Conservation (phyloP, 2,113 vertebrate species). For the Rallus limicola region DNA sequence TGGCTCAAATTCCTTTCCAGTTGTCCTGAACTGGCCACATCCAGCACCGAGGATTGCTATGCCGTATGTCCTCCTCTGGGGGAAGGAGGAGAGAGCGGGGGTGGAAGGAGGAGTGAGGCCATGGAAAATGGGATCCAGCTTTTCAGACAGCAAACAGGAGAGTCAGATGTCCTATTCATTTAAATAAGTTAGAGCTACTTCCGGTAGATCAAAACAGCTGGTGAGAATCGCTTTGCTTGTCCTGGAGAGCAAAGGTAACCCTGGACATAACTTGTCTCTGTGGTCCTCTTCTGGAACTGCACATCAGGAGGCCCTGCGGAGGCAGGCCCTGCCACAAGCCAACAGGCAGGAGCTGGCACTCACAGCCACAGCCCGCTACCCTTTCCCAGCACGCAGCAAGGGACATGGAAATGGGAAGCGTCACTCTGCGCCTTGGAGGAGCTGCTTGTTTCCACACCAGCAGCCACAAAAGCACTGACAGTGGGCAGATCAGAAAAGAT, state of each 20-base stretch:
- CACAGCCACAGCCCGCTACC: neutral
- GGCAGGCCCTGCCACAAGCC: neutral
- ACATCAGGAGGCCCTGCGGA: neutral
- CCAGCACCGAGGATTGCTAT: neutral
- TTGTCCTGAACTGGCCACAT: conserved; percentile 71
- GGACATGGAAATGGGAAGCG: neutral
- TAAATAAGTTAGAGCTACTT: neutral
- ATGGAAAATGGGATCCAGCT: conserved; percentile 31
- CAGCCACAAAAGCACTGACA: neutral
- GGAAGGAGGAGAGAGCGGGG: neutral
- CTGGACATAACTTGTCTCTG: neutral
- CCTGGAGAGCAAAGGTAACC: neutral
- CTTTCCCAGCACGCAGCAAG: neutral
- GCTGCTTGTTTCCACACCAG: neutral
- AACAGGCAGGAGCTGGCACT: neutral
- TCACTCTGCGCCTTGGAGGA: neutral
- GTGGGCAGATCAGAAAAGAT: neutral
- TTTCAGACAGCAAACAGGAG: neutral
- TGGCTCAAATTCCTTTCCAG: conserved; percentile 79
- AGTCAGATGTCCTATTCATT: neutral
- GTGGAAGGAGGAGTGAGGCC: neutral
- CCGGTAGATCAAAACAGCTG: neutral
- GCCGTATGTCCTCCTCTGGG: conserved; percentile 12
- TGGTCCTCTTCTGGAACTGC: neutral
- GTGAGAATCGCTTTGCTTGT: neutral